Evolutionary conservation across 2,113 vertebrate species (phyloP), one percentile per base, ranked within the genome.

Genomic region (human): DNA sequence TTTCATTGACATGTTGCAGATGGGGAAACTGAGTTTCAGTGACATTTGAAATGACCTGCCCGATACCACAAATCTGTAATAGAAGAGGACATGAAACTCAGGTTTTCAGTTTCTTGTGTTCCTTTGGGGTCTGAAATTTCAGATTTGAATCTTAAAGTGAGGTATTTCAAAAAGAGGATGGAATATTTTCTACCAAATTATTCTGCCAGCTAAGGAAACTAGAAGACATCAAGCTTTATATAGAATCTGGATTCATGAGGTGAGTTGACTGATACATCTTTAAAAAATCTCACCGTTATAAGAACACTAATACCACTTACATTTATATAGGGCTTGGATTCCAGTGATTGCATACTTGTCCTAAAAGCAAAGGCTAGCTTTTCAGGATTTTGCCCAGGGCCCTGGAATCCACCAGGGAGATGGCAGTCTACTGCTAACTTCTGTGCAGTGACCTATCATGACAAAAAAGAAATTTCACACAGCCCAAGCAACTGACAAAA

Each of bases 401-500:
- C 59, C 55, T 70, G 59, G 78, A 52, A 52, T 75, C 45, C 78
- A 95, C 38, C 5, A 0, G 81, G 89, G 92, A 97, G 55, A 96
- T 43, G 92, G 61, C 45, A 78, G 96, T 94, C 52, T 90, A 61
- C 98, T 98, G 98, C 99, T 99, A 98, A 14, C 97, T 98, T 98
- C 98, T 99, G 98, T 98, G 98, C 98, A 98, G 97, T 99, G 99
- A 98, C 99, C 99, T 99, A 98, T 99, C 99, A 98, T 70, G 97
- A 98, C 83, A 93, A 96, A 97, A 98, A 99, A 98, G 97, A 98
- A 98, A 99, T 99, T 99, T 98, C 97, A 98, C 98, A 98, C 98
- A 98, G 98, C 98, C 98, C 97, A 98, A 98, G 98, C 98, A 99
- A 98, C 99, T 99, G 99, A 99, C 99, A 99, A 98, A 98, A 98